Base-by-base conservation (phyloP, 2,888 invertebrate species). In the Pyrochroa serraticornis region DNA sequence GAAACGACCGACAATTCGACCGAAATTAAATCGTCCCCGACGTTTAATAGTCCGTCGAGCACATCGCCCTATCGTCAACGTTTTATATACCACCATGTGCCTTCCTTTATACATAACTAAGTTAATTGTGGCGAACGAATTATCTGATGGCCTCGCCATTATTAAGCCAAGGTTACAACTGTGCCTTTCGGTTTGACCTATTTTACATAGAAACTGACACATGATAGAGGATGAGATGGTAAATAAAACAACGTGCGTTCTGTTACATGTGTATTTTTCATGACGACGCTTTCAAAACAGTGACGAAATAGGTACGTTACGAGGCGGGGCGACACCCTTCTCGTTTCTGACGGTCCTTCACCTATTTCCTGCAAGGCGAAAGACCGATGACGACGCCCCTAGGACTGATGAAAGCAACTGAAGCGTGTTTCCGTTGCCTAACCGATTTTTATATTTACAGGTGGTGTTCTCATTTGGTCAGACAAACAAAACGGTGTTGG, bases 61-160 rank as follows among this genome's bases (percentile, higher is more conserved):
- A 5, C 22, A 22, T 22, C 22, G 22, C 22, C 22, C 22, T 22
- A 22, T 22, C 22, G 22, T 22, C 22, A 22, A 22, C 22, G 22
- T 22, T 22, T 22, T 3, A 22, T 22, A 5, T n/a, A n/a, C n/a
- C n/a, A n/a, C n/a, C 22, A 22, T 49, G 32, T 14, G 49, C 49
- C 49, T 44, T 49, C 49, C 49, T 44, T 49, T 48, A 32, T 33
- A 12, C 38, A 9, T 7, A 30, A 5, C 22, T 22, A 3, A 2
- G 36, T 34, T 56, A 56, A 56, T 56, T 56, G 49, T 49, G 49
- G 22, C 22, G 22, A 31, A 31, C 51, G 13, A 56, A 56, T 56
- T 50, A 57, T 57, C 45, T 36, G 57, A 52, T 52, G 48, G 44
- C 58, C 58, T 58, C 58, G 58, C 38, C 52, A 52, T 41, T 47